Evolutionary conservation across 2,113 vertebrate species (phyloP).

Genomic region (Eptesicus fuscus): DNA sequence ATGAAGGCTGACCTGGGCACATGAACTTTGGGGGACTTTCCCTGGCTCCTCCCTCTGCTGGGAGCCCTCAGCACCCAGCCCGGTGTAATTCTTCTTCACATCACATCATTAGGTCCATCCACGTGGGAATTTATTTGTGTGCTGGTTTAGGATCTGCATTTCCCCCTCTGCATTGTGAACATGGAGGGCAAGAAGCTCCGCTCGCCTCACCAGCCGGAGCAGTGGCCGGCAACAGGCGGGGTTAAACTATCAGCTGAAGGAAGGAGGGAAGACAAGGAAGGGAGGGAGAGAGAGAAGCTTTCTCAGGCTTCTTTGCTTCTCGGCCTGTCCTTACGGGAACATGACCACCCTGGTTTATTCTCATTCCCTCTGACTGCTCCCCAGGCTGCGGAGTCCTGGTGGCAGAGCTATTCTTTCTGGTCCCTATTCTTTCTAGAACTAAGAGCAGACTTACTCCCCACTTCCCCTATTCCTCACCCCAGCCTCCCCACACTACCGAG

Average conservation of each 20-base stretch:
- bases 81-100: not conserved
- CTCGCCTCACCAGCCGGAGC: not conserved
- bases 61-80: not conserved
- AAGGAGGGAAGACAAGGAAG: not conserved
- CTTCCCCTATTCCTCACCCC: not conserved
- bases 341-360: not conserved
- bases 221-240: not conserved
- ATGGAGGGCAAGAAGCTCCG: not conserved
- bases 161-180: not conserved
- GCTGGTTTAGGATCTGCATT: not conserved
- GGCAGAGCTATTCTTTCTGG: not conserved
- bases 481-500: not conserved
- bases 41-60: not conserved
- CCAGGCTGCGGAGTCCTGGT: not conserved
- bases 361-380: not conserved
- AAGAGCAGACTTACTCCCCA: not conserved
- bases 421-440: not conserved
- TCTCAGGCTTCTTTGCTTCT: not conserved
- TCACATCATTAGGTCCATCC: not conserved
- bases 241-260: not conserved
- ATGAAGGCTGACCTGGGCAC: not conserved
- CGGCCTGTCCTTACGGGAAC: not conserved
- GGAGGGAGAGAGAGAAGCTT: not conserved
- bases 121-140: no score
- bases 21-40: not conserved